Percentiles rank a stretch among this genome's conserved stretches.
Evolutionary conservation across 2,888 invertebrate genomes (phyloP).

Genomic region (Zele albiditarsus): DNA sequence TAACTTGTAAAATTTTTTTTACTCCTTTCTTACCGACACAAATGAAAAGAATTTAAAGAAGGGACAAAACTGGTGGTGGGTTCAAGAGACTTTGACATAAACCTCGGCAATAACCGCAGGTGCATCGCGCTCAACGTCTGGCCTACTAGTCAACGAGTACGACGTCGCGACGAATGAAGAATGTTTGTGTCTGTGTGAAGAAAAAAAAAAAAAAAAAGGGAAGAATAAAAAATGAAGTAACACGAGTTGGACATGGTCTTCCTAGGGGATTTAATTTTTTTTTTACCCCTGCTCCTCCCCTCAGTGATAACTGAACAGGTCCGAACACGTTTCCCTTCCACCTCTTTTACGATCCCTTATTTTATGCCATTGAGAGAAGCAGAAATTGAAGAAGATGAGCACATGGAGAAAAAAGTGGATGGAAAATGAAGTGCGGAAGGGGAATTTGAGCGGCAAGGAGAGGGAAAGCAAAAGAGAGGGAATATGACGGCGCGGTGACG

Average conservation of each 20-base stretch:
- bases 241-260: slow-evolving; percentile 2
- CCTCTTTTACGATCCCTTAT: slow-evolving; percentile 11
- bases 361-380: slow-evolving; percentile 17
- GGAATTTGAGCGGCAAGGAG: background rate
- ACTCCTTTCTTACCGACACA: slow-evolving; percentile 14
- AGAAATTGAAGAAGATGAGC: slow-evolving; percentile 19
- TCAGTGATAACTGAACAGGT: background rate
- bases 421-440: slow-evolving; percentile 25
- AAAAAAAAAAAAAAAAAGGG: background rate
- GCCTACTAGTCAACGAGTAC: background rate
- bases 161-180: background rate
- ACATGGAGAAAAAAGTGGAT: slow-evolving; percentile 26
- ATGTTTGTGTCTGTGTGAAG: background rate
- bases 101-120: slow-evolving; percentile 36
- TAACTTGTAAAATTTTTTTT: too few species aligned
- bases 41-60: slow-evolving; percentile 25
- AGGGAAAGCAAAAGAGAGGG: slow-evolving; percentile 45
- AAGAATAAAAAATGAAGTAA: background rate
- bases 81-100: background rate
- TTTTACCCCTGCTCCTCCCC: background rate
- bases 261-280: background rate
- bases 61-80: slow-evolving; percentile 11
- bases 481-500: slow-evolving; percentile 72
- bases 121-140: slow-evolving; percentile 17
- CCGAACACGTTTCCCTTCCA: background rate